Base-by-base conservation (phyloP, 2,888 invertebrate species). In the Amphipoea oculea region DNA sequence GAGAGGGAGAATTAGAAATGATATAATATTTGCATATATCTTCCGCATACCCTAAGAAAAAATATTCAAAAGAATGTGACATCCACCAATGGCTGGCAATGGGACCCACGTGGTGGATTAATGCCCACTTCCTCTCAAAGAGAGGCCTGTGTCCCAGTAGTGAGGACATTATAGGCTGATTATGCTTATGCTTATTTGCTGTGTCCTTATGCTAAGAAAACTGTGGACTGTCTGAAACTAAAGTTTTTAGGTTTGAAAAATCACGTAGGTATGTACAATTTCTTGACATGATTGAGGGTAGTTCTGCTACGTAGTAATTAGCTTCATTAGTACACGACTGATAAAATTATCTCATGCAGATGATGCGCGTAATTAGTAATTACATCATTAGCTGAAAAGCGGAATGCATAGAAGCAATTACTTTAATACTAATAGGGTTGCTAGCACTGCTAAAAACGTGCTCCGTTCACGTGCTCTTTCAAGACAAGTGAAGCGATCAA, bases 371-470 rank as follows among this genome's bases (percentile, higher is more conserved):
- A 70, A 82, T 72, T 67, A 63, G 36, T 86, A 84, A 86, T 85
- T 73, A 76, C 11, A 51, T 79, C 87, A 86, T 85, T 81, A 78
- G 78, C 80, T 79, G 71, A 82, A 77, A 23, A 80, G 65, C 82
- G 73, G 72, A 83, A 86, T 84, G 70, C 73, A 78, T 82, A 71
- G 74, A 67, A 72, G 70, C 65, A 82, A 87, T 81, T 76, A 79
- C 62, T 70, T 45, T 54, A 51, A 62, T 65, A 68, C 29, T 60
- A 60, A 84, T 77, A 77, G 73, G 57, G 40, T 45, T 54, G 70
- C 45, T n/a, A 68, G 74, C 51, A 73, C 72, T 69, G 67, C 84
- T 83, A 74, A 72, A 85, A 87, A 88, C 86, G 81, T 88, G 88
- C 42, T 76, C 51, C 29, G n/a, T 68, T 80, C 86, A 87, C 86